A percentile compares a stretch with the other conserved stretches of the same genome.
phyloP scores from a whole-genome alignment of 1,140 invertebrate genomes.

The Drosophila bifasciata region DNA sequence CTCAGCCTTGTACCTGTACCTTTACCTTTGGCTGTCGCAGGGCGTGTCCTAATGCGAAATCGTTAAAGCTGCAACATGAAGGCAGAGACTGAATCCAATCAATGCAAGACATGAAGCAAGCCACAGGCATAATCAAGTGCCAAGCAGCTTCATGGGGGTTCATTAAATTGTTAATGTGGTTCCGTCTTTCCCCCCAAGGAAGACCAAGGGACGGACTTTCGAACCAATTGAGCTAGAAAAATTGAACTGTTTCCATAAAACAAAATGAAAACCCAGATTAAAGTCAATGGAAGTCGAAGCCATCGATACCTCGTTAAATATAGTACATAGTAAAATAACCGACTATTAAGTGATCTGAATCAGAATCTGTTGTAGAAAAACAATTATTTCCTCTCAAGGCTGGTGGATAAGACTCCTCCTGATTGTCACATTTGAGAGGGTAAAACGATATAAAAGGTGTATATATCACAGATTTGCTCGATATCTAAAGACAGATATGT shows the following conservation, averaged over 20 bases:
- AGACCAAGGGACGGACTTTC: slow-evolving; percentile 5
- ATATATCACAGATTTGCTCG: slow-evolving; percentile 1
- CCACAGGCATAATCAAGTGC: slow-evolving; percentile 45
- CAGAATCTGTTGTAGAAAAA: no score
- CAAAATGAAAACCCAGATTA: slow-evolving; percentile 7
- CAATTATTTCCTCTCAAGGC: no score
- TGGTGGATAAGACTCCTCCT: background rate
- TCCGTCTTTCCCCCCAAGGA: slow-evolving; percentile 9
- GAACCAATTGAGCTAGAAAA: slow-evolving; percentile 21
- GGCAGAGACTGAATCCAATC: slow-evolving; percentile 33
- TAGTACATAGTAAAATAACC: background rate
- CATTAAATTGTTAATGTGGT: slow-evolving; percentile 49
- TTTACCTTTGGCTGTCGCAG: background rate
- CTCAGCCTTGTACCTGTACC: background rate
- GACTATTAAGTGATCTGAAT: no score
- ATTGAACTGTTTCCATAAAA: slow-evolving; percentile 30
- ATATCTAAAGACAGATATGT: slow-evolving; percentile 15
- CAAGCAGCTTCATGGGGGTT: slow-evolving; percentile 44
- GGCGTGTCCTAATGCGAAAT: slow-evolving; percentile 32
- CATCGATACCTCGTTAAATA: background rate
- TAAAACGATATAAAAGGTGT: background rate
- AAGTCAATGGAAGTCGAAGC: background rate
- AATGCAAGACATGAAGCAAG: slow-evolving; percentile 13
- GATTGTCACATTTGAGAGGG: background rate
- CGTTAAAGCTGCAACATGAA: slow-evolving; percentile 41